phyloP scores from a whole-genome alignment of 37 sponge, comb jelly and placozoan genomes.

The Geodia barretti region DNA sequence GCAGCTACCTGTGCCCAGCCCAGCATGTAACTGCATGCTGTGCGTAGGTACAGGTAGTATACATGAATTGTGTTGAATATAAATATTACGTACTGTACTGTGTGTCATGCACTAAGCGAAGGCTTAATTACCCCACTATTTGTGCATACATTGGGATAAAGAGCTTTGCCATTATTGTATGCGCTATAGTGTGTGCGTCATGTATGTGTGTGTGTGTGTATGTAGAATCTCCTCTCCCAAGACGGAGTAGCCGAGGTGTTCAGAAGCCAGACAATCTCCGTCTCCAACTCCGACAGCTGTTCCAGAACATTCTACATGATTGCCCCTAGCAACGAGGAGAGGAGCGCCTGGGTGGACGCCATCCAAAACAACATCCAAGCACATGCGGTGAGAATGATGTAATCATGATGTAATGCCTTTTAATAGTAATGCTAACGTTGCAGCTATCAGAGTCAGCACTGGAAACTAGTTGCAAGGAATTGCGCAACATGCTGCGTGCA shows the following conservation, averaged over 20 bases:
- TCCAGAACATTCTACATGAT: constrained; percentile 74
- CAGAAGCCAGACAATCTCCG: constrained; percentile 48
- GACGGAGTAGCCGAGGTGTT: constrained; percentile 68
- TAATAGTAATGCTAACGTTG: not conserved
- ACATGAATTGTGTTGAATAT: no score
- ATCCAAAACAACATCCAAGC: constrained; percentile 55
- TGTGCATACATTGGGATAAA: no score
- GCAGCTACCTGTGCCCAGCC: no score
- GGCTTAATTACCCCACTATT: no score
- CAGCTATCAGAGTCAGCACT: constrained; percentile 26
- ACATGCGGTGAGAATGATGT: constrained; percentile 25
- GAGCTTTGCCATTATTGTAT: no score
- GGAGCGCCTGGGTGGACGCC: constrained; percentile 52
- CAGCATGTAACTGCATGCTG: no score
- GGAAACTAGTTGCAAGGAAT: constrained; percentile 50
- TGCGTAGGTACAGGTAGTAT: no score
- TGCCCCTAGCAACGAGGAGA: constrained; percentile 63
- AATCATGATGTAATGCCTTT: not conserved
- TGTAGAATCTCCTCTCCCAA: constrained; percentile 44
- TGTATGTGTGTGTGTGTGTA: no score
- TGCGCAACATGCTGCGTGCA: constrained; percentile 55
- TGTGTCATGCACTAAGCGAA: no score
- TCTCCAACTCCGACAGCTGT: constrained; percentile 40
- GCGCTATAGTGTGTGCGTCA: not conserved
- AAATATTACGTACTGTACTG: no score